Evolutionary conservation across 2,888 invertebrate species (phyloP).

Genomic region (Trachelus troglodyta): DNA sequence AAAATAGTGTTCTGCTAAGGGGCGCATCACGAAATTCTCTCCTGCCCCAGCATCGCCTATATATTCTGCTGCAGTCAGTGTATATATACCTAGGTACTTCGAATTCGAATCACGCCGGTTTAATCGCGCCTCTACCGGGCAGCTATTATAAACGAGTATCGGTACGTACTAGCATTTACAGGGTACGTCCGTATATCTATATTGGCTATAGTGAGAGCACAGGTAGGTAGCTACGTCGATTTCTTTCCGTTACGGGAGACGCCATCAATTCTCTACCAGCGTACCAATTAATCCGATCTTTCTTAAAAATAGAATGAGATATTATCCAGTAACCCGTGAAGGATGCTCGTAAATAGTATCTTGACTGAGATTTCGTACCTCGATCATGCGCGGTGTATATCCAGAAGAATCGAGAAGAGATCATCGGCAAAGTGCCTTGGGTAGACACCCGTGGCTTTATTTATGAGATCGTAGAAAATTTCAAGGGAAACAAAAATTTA

Average conservation of each 20-base stretch:
- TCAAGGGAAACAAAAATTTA: not conserved
- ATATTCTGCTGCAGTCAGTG: not conserved
- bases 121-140: not conserved
- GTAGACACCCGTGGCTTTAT: not conserved
- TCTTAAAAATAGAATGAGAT: constrained; percentile 48
- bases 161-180: not conserved
- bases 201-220: not conserved
- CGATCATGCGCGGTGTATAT: not conserved
- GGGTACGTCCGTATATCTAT: not conserved
- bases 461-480: not conserved
- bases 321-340: constrained; percentile 36
- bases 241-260: constrained; percentile 33
- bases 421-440: not conserved
- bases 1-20: not conserved
- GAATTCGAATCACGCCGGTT: not conserved
- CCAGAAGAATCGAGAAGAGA: not conserved
- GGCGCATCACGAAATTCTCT: not conserved
- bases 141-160: constrained; percentile 3
- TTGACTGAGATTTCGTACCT: constrained; percentile 26
- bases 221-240: constrained; percentile 17
- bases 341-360: constrained; percentile 33
- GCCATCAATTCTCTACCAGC: constrained; percentile 36
- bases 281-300: constrained; percentile 39
- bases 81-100: not conserved
- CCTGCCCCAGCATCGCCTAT: not conserved